Conservation (phyloP, 2,113 vertebrate genomes). For the Sylvietta virens region DNA sequence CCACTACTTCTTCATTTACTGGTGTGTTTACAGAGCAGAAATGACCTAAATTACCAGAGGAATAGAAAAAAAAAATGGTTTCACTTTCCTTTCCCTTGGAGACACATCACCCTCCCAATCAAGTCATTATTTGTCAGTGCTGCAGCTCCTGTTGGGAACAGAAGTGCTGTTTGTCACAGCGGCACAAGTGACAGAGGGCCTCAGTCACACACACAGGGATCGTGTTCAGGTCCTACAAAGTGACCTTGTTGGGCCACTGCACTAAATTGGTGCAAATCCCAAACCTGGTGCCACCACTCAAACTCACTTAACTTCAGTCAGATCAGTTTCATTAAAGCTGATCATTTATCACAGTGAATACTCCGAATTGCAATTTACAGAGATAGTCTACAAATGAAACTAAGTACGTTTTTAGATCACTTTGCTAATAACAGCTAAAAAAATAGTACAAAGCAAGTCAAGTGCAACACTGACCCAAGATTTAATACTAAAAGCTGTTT, state of each 20-base stretch:
- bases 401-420: not conserved
- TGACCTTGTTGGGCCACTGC: constrained; percentile 23
- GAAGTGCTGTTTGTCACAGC: constrained; percentile 1
- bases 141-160: not conserved
- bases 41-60: not conserved
- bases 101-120: not conserved
- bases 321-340: not conserved
- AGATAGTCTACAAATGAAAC: not conserved
- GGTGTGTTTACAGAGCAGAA: constrained; percentile 24
- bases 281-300: constrained; percentile 36
- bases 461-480: not conserved
- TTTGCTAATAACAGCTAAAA: constrained; percentile 11
- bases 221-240: constrained; percentile 22
- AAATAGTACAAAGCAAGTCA: not conserved
- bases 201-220: not conserved
- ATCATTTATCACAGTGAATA: constrained; percentile 26
- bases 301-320: constrained; percentile 11
- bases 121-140: not conserved
- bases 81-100: constrained; percentile 20
- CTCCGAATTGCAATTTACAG: not conserved
- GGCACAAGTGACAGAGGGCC: constrained; percentile 19
- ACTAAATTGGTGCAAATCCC: constrained; percentile 31
- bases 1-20: constrained; percentile 4
- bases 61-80: not conserved
- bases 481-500: constrained; percentile 22